Conservation (phyloP, 2,113 vertebrate species). For the Sinocyclocheilus rhinocerous region DNA sequence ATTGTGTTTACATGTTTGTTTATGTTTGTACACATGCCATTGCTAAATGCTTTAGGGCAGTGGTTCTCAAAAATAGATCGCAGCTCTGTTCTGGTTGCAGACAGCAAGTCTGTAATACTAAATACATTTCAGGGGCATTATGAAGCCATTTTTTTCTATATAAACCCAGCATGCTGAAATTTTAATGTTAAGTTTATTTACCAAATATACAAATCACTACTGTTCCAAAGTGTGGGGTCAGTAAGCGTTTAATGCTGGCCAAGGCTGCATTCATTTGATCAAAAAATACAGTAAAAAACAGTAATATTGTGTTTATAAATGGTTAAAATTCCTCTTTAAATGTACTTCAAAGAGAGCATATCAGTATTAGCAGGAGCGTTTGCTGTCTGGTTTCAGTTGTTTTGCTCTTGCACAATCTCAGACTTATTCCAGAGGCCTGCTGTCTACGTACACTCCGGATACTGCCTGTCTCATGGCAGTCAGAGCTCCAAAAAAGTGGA, state of each 20-base stretch:
- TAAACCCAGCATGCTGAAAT: background rate
- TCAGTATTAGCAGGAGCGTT: background rate
- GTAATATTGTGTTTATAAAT: background rate
- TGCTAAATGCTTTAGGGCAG: background rate
- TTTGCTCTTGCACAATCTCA: slow-evolving; percentile 48
- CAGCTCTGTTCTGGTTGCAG: slow-evolving; percentile 4
- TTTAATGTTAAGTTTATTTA: background rate
- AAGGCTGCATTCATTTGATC: background rate
- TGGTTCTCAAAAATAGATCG: background rate
- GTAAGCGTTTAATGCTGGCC: background rate
- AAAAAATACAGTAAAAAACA: background rate
- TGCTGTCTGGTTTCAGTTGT: slow-evolving; percentile 10
- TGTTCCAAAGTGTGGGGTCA: background rate
- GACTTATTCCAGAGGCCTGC: slow-evolving; percentile 46
- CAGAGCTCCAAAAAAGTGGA: slow-evolving; percentile 22
- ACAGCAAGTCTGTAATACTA: slow-evolving; percentile 6
- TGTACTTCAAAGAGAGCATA: background rate
- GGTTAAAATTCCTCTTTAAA: background rate
- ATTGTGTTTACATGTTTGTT: slow-evolving; percentile 27
- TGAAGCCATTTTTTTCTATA: background rate
- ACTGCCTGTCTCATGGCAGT: slow-evolving; percentile 34
- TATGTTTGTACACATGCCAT: background rate
- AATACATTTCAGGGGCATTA: background rate
- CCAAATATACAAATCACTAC: background rate
- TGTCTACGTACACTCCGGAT: slow-evolving; percentile 40